These are phyloP conservation scores for Phymorhynchus buccinoides DNA, from an alignment of 1,140 invertebrate genomes.

Conservation along the genomic window DNA sequence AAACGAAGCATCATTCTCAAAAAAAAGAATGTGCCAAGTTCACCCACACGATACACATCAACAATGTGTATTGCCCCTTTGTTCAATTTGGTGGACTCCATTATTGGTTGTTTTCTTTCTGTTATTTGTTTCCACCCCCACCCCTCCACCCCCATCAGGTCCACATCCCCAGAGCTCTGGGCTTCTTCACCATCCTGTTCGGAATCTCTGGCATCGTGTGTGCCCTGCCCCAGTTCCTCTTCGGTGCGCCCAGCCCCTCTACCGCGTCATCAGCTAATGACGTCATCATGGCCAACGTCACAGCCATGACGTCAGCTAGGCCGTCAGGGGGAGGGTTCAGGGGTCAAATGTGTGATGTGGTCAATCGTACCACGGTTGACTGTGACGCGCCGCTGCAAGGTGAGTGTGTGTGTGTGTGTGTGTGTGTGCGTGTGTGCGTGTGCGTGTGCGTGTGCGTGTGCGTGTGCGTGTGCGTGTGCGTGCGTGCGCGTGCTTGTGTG, in stretches of 20 bases:
- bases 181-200: constrained; percentile 48
- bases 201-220: constrained; percentile 55
- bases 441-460: not conserved
- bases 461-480: not conserved
- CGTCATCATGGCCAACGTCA: constrained; percentile 19
- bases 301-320: constrained; percentile 18
- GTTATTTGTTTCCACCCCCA: not conserved
- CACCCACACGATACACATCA: too few species aligned
- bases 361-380: not conserved
- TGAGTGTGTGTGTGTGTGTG: not conserved
- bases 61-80: too few species aligned
- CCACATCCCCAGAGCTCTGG: constrained; percentile 51
- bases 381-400: not conserved
- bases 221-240: constrained; percentile 55
- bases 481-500: too few species aligned
- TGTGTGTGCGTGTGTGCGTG: not conserved
- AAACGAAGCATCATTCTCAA: too few species aligned
- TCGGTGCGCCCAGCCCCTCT: constrained; percentile 29
- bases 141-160: too few species aligned
- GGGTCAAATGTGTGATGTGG: not conserved
- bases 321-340: not conserved
- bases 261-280: not conserved
- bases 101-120: too few species aligned
- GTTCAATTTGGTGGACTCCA: too few species aligned
- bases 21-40: too few species aligned